Evolutionary conservation across 2,113 vertebrate species (phyloP), one percentile per base, ranked within the genome.

Genomic region (Gambusia holbrooki): DNA sequence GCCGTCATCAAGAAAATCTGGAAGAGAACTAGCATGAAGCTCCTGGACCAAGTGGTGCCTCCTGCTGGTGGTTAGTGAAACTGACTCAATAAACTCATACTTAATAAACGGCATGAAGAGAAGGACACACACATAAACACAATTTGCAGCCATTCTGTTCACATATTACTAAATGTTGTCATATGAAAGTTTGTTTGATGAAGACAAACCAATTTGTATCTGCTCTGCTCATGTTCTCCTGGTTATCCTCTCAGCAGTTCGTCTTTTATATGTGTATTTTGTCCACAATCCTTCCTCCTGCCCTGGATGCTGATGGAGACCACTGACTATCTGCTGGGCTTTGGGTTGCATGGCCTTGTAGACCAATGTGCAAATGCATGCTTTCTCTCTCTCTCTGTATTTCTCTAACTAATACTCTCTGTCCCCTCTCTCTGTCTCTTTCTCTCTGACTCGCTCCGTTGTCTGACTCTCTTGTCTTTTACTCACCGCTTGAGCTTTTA

Each of bases 1-100:
- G 98, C 98, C 0, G 97, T 99, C 79, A 99, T 99, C 82, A 99
- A 99, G 94, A 99, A 99, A 93, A 99, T 99, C 83, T 99, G 98
- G 97, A 99, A 99, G 91, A 96, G 97, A 92, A 99, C 98, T 0
- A 99, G 97, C 91, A 99, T 99, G 98, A 99, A 99, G 71, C 94
- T 99, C 3, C 95, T 99, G 73, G 98, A 99, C 87, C 98, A 99
- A 97, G 96, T 99, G 71, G 98, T 99, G 77, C 98, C 98, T 86
- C 98, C 98, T 29, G 97, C 98, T 94, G 97, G 98, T 88, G 98
- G 98, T 99, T 94, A 99, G 98, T 98, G 76, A 37, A 84, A 80
- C 40, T 28, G 10, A 12, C 64, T 29, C 78, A 74, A 14, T 25
- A 67, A 27, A 75, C 69, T 66, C 40, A 69, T 74, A 79, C 67